Evolutionary conservation across 1,140 invertebrate species (phyloP).

Genomic region (Phortica variegata): DNA sequence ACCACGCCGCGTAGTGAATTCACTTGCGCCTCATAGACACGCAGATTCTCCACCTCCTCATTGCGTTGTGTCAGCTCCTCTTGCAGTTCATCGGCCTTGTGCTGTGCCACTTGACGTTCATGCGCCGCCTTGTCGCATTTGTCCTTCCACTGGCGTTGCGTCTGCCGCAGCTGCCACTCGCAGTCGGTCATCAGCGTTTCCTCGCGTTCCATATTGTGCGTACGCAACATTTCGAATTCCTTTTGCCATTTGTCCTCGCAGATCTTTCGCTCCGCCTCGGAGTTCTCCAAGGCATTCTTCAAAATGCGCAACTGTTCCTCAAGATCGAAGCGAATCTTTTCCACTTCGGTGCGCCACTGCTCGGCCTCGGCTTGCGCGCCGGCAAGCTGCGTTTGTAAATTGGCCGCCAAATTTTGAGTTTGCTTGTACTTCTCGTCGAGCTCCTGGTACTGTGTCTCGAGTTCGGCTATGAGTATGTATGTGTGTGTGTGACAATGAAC

Average conservation of each 20-base stretch:
- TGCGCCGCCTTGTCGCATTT: slow-evolving; percentile 62
- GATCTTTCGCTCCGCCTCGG: slow-evolving; percentile 62
- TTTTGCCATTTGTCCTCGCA: slow-evolving; percentile 64
- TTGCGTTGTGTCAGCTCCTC: slow-evolving; percentile 58
- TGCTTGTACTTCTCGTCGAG: slow-evolving; percentile 59
- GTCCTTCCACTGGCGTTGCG: slow-evolving; percentile 65
- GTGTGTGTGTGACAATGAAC: too few relatives aligned
- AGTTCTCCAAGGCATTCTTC: slow-evolving; percentile 64
- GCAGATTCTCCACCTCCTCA: slow-evolving; percentile 59
- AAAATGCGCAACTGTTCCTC: slow-evolving; percentile 58
- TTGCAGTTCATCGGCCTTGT: slow-evolving; percentile 58
- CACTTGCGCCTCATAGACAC: slow-evolving; percentile 63
- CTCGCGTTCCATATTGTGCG: slow-evolving; percentile 60
- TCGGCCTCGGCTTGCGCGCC: slow-evolving; percentile 39
- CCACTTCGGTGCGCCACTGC: slow-evolving; percentile 48
- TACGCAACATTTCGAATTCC: slow-evolving; percentile 65
- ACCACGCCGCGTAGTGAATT: slow-evolving; percentile 62
- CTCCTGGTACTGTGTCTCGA: slow-evolving; percentile 59
- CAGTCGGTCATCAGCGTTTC: slow-evolving; percentile 68
- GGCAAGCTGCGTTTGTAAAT: slow-evolving; percentile 44
- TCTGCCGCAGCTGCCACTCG: slow-evolving; percentile 69
- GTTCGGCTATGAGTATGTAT: too few relatives aligned
- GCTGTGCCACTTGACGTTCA: slow-evolving; percentile 59
- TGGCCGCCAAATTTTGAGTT: slow-evolving; percentile 55
- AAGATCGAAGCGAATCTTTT: slow-evolving; percentile 57